Percentiles rank a stretch among this genome's conserved stretches.
Evolutionary conservation across 2,113 vertebrate species (phyloP).

Genomic region (Misgurnus mizolepis): DNA sequence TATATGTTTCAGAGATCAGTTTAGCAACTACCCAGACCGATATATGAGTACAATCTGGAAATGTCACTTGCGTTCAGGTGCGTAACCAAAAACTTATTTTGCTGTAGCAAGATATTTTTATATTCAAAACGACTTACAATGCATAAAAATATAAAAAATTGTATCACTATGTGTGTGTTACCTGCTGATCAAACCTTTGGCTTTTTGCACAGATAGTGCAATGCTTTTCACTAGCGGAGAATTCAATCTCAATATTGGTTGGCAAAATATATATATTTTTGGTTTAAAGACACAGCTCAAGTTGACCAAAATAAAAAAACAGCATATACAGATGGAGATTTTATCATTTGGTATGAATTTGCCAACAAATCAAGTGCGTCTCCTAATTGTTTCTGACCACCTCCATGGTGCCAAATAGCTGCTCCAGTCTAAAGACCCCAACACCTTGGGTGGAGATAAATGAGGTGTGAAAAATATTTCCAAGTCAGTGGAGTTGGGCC

Average conservation of each 20-base stretch:
- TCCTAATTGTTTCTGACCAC: slow-evolving; percentile 45
- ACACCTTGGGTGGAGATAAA: slow-evolving; percentile 44
- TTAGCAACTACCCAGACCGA: no score
- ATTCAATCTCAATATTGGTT: not conserved
- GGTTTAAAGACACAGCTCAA: not conserved
- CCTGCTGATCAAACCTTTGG: no score
- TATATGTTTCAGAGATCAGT: no score
- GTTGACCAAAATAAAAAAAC: not conserved
- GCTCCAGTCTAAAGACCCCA: slow-evolving; percentile 14
- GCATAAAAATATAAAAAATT: no score
- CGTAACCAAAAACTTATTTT: no score
- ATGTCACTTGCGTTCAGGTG: no score
- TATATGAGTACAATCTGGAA: no score
- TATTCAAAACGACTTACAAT: no score
- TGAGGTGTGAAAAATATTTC: slow-evolving; percentile 49
- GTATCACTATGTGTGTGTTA: no score
- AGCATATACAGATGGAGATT: slow-evolving; percentile 40
- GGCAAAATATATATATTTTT: not conserved
- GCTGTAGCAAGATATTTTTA: no score
- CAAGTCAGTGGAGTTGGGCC: slow-evolving; percentile 37
- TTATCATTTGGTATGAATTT: slow-evolving; percentile 31
- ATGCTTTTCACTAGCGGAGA: not conserved
- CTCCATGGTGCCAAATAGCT: slow-evolving; percentile 37
- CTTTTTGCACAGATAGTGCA: not conserved
- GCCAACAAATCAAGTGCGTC: not conserved